Evolutionary conservation across 2,113 vertebrate genomes (phyloP), one percentile per base, ranked within the genome.

Genomic region (Probosciger aterrimus): DNA sequence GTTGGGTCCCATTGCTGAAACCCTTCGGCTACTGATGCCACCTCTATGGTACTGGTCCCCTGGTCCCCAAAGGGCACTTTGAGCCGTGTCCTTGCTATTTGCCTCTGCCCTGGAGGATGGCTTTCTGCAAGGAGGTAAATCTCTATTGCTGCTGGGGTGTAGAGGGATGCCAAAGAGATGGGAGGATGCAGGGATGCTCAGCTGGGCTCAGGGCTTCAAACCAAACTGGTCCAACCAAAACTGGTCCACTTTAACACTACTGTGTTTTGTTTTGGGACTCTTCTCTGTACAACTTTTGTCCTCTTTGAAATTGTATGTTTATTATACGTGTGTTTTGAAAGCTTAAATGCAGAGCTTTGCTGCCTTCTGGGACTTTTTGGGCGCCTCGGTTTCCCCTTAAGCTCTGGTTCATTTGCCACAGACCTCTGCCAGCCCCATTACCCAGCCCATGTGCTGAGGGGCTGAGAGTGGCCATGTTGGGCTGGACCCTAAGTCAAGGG

Each of bases 1-100:
- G 20, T 17, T 55, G 57, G 28, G 35, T 49, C 5, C 24, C 13
- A 3, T 11, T 49, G 52, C 24, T 73, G 41, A 59, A 78, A 46
- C 17, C 43, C 31, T 73, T 46, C 2, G 5, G 41, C 8, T 28
- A 4, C n/a, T 0, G 0, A 2, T 37, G 74, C 69, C 25, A 37
- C 10, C 0, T 0, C 28, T 13, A 1, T 6, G 28, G 44, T 33
- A 23, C 14, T 0, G 0, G 53, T 46, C 30, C 27, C 55, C 33
- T 30, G 23, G 44, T 53, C 23, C 44, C 30, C 55, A 10, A 1
- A 1, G 43, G 49, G 4, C 4, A 12, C 44, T 19, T 3, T 9
- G 31, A 37, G 50, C 30, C 3, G 4, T 25, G 20, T 10, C 10
- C n/a, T 14, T 49, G 10, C 22, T 24, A 1, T 44, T 64, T 57